phyloP scores from a whole-genome alignment of 2,888 invertebrate genomes.

The Aspidiotus destructor region DNA sequence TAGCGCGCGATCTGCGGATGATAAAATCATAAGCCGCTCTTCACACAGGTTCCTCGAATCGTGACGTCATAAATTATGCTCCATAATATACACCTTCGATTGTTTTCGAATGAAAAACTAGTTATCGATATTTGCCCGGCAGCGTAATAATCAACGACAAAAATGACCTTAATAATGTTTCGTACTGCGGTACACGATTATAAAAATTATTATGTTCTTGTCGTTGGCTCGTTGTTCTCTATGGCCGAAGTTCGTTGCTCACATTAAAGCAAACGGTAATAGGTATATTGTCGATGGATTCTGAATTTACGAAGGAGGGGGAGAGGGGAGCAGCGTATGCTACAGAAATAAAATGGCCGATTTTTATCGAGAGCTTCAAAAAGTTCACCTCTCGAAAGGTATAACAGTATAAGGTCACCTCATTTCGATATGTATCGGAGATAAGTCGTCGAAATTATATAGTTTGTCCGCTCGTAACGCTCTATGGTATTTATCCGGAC shows the following conservation, averaged over 20 bases:
- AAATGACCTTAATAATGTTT: conserved; percentile 28
- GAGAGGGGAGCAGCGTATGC: not conserved
- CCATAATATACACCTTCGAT: conserved; percentile 33
- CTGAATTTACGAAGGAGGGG: not conserved
- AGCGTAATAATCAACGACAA: conserved; percentile 32
- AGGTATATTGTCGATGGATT: not conserved
- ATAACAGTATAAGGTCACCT: conserved; percentile 23
- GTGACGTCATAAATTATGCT: conserved; percentile 32
- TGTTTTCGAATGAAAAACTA: conserved; percentile 31
- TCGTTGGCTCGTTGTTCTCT: not conserved
- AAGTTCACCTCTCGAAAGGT: conserved; percentile 10
- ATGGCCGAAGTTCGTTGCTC: not conserved
- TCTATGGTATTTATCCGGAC: not conserved
- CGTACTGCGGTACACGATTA: conserved; percentile 11
- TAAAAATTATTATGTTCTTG: conserved; percentile 25
- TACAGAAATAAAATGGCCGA: conserved; percentile 4
- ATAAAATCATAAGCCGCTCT: conserved; percentile 31
- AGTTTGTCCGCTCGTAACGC: conserved; percentile 6
- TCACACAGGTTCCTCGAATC: conserved; percentile 26
- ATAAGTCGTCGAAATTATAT: conserved; percentile 13
- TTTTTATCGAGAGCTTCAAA: conserved; percentile 11
- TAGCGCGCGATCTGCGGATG: conserved; percentile 8
- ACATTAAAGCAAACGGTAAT: not conserved
- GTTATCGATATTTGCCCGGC: conserved; percentile 29
- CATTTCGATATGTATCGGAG: conserved; percentile 14